A percentile compares a stretch with the other conserved stretches of the same genome.
Evolutionary conservation across 2,113 vertebrate genomes (phyloP).

Genomic region (Arvicanthis niloticus): DNA sequence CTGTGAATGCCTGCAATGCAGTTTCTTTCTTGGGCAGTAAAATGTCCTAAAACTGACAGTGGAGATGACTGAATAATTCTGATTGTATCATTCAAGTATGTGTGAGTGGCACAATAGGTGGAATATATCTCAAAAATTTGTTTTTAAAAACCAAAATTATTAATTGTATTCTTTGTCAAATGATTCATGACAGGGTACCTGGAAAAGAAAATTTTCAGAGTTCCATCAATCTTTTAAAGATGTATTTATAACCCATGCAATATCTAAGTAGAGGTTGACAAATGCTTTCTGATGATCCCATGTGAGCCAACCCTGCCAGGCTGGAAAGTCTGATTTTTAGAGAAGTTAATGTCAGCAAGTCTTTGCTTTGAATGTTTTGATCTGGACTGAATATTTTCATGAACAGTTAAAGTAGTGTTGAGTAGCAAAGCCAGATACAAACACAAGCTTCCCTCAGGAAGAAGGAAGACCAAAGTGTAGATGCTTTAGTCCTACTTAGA

Average conservation of each 20-base stretch:
- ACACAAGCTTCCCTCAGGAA: neutral
- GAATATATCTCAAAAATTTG: neutral
- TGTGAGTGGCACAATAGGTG: neutral
- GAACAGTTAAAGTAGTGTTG: neutral
- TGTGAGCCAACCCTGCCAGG: neutral
- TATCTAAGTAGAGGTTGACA: neutral
- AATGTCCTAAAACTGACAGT: neutral
- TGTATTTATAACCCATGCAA: neutral
- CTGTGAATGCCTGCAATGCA: neutral
- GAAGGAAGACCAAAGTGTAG: too few species aligned
- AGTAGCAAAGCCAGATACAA: neutral
- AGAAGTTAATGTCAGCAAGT: neutral
- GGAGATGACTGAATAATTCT: neutral
- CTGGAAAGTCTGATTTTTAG: neutral
- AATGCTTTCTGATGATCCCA: neutral
- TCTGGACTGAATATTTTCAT: neutral
- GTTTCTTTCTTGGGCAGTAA: neutral
- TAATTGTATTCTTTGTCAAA: slow-evolving; percentile 45
- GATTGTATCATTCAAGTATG: neutral
- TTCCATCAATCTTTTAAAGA: slow-evolving; percentile 13
- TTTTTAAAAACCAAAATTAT: neutral
- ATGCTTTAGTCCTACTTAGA: too few species aligned
- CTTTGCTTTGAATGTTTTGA: neutral
- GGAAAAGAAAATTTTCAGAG: neutral
- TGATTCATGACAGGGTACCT: slow-evolving; percentile 12